phyloP scores from a whole-genome alignment of 2,888 invertebrate genomes.

The Liodrosophila aerea region DNA sequence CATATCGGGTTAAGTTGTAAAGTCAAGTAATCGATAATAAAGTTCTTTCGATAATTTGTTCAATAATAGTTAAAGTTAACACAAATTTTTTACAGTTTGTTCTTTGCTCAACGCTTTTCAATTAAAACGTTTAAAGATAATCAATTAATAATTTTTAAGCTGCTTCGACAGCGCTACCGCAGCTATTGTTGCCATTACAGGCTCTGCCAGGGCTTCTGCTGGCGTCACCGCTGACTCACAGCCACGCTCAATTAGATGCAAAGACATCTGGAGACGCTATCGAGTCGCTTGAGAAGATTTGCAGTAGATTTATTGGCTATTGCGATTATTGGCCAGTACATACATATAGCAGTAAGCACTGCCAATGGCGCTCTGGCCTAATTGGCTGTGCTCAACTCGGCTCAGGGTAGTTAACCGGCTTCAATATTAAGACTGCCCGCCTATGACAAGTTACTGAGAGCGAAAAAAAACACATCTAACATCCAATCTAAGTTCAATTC shows the following conservation, averaged over 20 bases:
- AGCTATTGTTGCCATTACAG: neutral
- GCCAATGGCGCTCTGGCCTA: slow-evolving; percentile 59
- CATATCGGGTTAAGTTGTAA: no score
- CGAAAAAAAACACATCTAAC: slow-evolving; percentile 5
- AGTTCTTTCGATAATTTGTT: no score
- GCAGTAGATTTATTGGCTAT: slow-evolving; percentile 68
- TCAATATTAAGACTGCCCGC: slow-evolving; percentile 63
- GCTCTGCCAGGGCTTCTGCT: slow-evolving; percentile 6
- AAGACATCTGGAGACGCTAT: slow-evolving; percentile 61
- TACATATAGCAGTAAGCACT: slow-evolving; percentile 27
- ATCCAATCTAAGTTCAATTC: slow-evolving; percentile 6
- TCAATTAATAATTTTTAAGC: slow-evolving; percentile 76
- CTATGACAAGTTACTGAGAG: slow-evolving; percentile 26
- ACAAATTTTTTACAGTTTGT: no score
- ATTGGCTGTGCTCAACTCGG: slow-evolving; percentile 54
- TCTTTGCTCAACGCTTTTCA: slow-evolving; percentile 44
- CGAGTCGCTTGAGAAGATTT: slow-evolving; percentile 59
- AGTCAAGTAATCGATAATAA: no score
- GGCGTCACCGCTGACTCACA: slow-evolving; percentile 57
- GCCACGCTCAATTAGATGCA: slow-evolving; percentile 72
- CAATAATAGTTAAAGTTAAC: no score
- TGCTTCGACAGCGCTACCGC: slow-evolving; percentile 48
- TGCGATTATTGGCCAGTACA: slow-evolving; percentile 40
- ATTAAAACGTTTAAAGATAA: slow-evolving; percentile 76
- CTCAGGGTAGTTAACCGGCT: no score